Evolutionary conservation across 1,140 invertebrate genomes (phyloP), one percentile per base, ranked within the genome.

Genomic region (Palaemon carinicauda): DNA sequence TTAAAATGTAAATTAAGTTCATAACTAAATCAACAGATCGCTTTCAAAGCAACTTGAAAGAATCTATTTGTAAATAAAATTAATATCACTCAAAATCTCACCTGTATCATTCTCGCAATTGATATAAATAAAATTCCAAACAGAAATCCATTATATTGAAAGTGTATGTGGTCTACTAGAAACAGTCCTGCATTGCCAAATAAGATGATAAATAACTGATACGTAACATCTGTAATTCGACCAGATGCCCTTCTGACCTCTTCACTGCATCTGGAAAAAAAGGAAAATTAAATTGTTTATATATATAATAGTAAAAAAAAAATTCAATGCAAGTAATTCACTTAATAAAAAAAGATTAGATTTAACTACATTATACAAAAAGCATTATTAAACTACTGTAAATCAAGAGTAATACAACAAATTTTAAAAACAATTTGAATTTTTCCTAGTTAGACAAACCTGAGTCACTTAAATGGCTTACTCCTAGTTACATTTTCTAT

Each of bases 111-210:
- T 89, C 93, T 92, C 21, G 93, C 92, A 52, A 99, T 94, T 24
- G 98, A 98, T 27, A 98, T 91, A n/a, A 99, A 91, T 60, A 99
- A 91, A 85, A 99, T 93, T 29, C 98, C 98, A 93, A 96, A 96
- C 31, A 99, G 92, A 90, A 99, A 96, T 75, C 98, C 98, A 94
- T 99, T 99, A 90, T 99, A 99, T 91, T 99, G 99, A 92, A 99
- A 99, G 93, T 99, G 99, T 90, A 99, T 97, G 91, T 99, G 98
- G 92, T 99, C 99, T 4, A 99, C 95, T 90, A 99, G 94, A 0
- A 99, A 91, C 4, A 99, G 93, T 29, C 97, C 98, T 89, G 96
- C 94, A 92, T 99, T 99, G 52, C 94, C 93, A 4, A 98, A 91
- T 14, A 96, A 91, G 50, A 96, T 90, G 7, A 93, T 83, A 65